These are phyloP conservation scores for Drosophila merina DNA, from an alignment of 2,888 invertebrate species.

Conservation along the genomic window DNA sequence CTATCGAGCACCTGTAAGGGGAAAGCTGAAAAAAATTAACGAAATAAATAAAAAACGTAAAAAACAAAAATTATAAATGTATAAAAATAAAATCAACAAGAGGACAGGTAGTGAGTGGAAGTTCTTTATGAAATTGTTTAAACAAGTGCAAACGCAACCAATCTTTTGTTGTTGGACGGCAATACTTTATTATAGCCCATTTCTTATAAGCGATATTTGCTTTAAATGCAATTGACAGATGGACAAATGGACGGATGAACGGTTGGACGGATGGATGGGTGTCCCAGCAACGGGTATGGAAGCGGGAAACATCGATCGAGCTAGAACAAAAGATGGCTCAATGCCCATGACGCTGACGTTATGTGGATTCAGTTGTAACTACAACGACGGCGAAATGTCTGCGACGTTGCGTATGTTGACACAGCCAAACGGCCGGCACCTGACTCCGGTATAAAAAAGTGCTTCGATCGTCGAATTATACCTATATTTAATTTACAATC, in stretches of 20 bases:
- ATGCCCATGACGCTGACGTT: constrained; percentile 55
- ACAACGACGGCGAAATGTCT: constrained; percentile 59
- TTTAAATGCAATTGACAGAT: constrained; percentile 67
- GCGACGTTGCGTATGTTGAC: constrained; percentile 54
- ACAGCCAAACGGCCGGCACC: constrained; percentile 1
- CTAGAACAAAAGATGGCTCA: constrained; percentile 62
- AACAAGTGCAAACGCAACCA: constrained; percentile 74
- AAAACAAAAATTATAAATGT: constrained; percentile 4
- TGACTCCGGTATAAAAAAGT: constrained; percentile 7
- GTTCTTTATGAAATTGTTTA: constrained; percentile 53
- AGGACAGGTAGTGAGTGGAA: constrained; percentile 17
- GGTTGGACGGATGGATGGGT: constrained; percentile 18
- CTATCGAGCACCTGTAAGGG: constrained; percentile 67
- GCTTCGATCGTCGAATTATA: constrained; percentile 61
- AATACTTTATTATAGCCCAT: constrained; percentile 45
- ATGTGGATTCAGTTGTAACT: constrained; percentile 71
- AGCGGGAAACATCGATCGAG: constrained; percentile 58
- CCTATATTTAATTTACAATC: constrained; percentile 57
- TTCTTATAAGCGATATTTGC: constrained; percentile 53
- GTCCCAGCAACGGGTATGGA: neutral
- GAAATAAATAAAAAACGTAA: neutral
- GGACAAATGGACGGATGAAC: constrained; percentile 38
- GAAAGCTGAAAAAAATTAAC: neutral
- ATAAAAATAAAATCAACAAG: constrained; percentile 26
- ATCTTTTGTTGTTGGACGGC: constrained; percentile 53